Evolutionary conservation across 2,797 vertebrate genomes (phyloP).

Genomic region (Sphenopsis melanotis): DNA sequence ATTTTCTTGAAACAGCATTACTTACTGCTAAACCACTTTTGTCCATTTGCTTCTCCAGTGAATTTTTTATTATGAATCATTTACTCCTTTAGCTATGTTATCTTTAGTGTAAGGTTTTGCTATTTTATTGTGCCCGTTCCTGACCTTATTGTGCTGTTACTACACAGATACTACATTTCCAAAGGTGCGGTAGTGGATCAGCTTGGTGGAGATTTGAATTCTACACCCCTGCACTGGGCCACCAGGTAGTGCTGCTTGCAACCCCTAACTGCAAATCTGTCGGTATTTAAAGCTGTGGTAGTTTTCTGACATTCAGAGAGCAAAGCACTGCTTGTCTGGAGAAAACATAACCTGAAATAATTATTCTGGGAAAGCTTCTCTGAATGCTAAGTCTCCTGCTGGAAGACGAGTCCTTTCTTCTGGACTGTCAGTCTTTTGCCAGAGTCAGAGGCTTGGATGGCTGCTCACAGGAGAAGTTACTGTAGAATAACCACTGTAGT

Average conservation of each 20-base stretch:
- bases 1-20: neutral
- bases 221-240: slow-evolving; percentile 97
- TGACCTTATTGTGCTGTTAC: neutral
- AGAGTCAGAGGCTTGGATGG: neutral
- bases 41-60: neutral
- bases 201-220: slow-evolving; percentile 94
- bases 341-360: neutral
- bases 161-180: slow-evolving; percentile 88
- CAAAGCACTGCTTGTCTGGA: neutral
- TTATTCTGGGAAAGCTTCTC: neutral
- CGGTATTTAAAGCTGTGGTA: neutral
- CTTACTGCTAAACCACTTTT: neutral
- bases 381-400: rapidly evolving
- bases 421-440: neutral
- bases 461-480: neutral
- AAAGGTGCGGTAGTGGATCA: slow-evolving; percentile 94
- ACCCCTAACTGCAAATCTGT: neutral
- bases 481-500: neutral
- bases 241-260: slow-evolving; percentile 80
- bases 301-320: neutral
- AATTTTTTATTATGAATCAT: neutral
- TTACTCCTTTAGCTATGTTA: neutral
- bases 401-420: neutral
- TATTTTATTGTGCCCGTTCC: neutral
- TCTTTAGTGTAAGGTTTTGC: neutral